Percentiles rank a stretch among this genome's conserved stretches.
Evolutionary conservation across 2,888 invertebrate genomes (phyloP).

Genomic region (Homarus gammarus): DNA sequence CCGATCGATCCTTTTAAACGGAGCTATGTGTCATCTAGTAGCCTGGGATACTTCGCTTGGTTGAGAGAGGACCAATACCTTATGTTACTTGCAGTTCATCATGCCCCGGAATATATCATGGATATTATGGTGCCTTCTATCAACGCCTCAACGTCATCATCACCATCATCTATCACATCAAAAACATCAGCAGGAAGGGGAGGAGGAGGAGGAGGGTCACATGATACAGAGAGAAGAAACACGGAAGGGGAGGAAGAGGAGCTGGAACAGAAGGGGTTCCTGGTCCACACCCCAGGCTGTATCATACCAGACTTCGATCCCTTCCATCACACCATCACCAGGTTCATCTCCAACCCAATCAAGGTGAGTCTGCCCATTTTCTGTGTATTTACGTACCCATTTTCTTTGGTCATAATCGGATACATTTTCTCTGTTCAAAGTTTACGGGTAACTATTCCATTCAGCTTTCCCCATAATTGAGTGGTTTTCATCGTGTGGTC

Average conservation of each 20-base stretch:
- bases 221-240: neutral
- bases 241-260: neutral
- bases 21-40: no score
- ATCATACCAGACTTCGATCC: slow-evolving; percentile 64
- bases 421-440: neutral
- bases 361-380: slow-evolving; percentile 12
- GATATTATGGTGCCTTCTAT: slow-evolving; percentile 55
- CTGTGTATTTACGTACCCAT: neutral
- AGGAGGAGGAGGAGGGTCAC: slow-evolving; percentile 22
- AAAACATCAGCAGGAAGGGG: neutral
- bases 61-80: no score
- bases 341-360: slow-evolving; percentile 42
- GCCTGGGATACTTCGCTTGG: no score
- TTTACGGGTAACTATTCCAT: neutral
- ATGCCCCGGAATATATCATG: slow-evolving; percentile 48
- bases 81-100: slow-evolving; percentile 21
- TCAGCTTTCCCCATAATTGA: no score
- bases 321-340: slow-evolving; percentile 54
- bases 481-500: no score
- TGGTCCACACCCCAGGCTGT: slow-evolving; percentile 53
- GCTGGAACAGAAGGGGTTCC: slow-evolving; percentile 41
- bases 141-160: slow-evolving; percentile 22
- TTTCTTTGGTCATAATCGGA: neutral
- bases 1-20: no score
- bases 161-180: slow-evolving; percentile 1